A percentile compares a stretch with the other conserved stretches of the same genome.
Conservation (phyloP, 2,797 vertebrate species). For the Rhinatrema bivittatum region DNA sequence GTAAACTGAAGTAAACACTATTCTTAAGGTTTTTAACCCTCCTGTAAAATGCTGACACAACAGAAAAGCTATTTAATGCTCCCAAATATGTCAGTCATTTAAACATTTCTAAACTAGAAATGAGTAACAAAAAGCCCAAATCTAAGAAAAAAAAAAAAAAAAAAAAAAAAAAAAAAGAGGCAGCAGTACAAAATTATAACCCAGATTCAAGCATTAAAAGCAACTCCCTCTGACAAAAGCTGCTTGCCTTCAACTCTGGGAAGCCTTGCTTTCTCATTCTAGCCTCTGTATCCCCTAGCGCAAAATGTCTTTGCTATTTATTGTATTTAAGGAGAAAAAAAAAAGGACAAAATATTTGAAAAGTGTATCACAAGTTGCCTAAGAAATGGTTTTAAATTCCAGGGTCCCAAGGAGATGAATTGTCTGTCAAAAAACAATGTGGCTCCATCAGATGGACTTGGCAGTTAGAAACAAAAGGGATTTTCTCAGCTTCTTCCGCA, state of each 20-base stretch:
- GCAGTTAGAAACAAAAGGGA: slow-evolving; percentile 66
- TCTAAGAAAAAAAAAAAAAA: too few relatives aligned
- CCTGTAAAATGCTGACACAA: too few relatives aligned
- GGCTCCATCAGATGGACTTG: slow-evolving; percentile 64
- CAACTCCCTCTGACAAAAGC: too few relatives aligned
- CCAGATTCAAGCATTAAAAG: too few relatives aligned
- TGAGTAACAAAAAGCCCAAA: too few relatives aligned
- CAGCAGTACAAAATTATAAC: too few relatives aligned
- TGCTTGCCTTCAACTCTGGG: slow-evolving; percentile 2
- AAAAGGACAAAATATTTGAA: slow-evolving; percentile 38
- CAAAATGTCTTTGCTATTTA: slow-evolving; percentile 17
- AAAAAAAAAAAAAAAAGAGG: too few relatives aligned
- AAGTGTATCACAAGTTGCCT: slow-evolving; percentile 52
- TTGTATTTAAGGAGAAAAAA: slow-evolving; percentile 30
- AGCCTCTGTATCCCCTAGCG: neutral
- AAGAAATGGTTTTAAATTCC: slow-evolving; percentile 63
- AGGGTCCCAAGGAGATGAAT: slow-evolving; percentile 64
- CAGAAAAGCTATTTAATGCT: too few relatives aligned
- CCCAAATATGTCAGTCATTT: too few relatives aligned
- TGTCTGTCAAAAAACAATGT: slow-evolving; percentile 69
- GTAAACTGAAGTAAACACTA: too few relatives aligned
- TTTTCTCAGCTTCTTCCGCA: slow-evolving; percentile 64
- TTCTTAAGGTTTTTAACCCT: too few relatives aligned
- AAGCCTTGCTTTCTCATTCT: neutral
- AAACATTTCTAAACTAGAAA: too few relatives aligned